Percentiles rank a stretch among this genome's conserved stretches.
Evolutionary conservation across 2,797 vertebrate genomes (phyloP).

Genomic region (Steatocranus sp.): DNA sequence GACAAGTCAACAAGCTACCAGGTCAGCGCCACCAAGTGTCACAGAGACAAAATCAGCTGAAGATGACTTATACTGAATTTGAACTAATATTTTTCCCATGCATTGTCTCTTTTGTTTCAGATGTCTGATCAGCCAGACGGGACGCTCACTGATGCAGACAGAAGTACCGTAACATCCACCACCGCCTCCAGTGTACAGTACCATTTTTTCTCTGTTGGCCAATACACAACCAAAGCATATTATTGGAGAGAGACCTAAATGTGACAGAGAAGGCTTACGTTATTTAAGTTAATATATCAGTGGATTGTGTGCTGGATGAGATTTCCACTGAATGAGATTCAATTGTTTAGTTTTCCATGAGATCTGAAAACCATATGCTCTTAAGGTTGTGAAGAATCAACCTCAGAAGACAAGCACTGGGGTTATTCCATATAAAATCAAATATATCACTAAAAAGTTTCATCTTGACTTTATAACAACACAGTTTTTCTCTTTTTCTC

Average conservation of each 20-base stretch:
- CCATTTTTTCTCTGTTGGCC: neutral
- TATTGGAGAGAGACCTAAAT: neutral
- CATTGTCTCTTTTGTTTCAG: conserved; percentile 46
- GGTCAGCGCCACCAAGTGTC: conserved; percentile 67
- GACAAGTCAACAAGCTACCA: conserved; percentile 82
- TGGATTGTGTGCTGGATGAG: neutral
- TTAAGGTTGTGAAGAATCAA: neutral
- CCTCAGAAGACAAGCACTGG: neutral
- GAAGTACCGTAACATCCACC: conserved; percentile 84
- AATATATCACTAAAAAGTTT: neutral
- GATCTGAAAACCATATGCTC: neutral
- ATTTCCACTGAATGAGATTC: neutral
- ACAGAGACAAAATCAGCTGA: neutral
- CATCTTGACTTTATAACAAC: neutral
- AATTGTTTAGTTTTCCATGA: neutral
- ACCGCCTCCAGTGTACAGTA: conserved; percentile 84
- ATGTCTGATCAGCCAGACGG: conserved; percentile 87
- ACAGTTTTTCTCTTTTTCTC: neutral
- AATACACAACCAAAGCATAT: neutral
- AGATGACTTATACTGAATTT: neutral
- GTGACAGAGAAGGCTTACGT: neutral
- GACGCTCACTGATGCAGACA: conserved; percentile 81
- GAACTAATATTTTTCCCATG: neutral
- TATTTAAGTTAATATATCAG: neutral
- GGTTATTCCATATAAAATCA: neutral